These are phyloP conservation scores for Poecilia latipinna DNA, from an alignment of 2,113 vertebrate genomes.

Conservation along the genomic window DNA sequence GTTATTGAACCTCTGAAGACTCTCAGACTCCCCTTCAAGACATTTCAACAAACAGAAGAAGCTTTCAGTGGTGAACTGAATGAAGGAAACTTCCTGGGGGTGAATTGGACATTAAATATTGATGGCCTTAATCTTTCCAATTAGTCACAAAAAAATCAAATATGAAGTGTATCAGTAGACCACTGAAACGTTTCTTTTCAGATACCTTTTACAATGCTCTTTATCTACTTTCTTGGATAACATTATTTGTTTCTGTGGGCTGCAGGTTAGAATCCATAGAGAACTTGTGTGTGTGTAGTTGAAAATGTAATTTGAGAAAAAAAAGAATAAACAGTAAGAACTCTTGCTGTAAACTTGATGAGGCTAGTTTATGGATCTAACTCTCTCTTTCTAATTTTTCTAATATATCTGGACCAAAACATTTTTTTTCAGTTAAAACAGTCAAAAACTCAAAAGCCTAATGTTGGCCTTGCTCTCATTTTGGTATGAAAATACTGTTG, in stretches of 20 bases:
- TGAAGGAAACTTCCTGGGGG: constrained; percentile 14
- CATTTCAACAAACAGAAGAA: background rate
- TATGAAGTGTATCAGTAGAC: constrained; percentile 5
- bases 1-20: background rate
- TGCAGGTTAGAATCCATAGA: background rate
- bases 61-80: background rate
- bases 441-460: background rate
- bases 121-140: constrained; percentile 13
- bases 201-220: background rate
- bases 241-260: background rate
- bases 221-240: background rate
- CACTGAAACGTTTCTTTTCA: background rate
- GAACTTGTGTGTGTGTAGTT: background rate
- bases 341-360: too few relatives aligned
- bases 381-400: too few relatives aligned
- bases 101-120: constrained; percentile 62
- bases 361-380: too few relatives aligned
- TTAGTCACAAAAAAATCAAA: constrained; percentile 36
- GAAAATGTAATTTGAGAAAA: background rate
- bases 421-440: background rate
- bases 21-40: background rate
- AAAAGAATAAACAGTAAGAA: background rate
- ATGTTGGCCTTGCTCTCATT: background rate
- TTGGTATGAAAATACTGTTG: too few relatives aligned
- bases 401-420: background rate